Percentiles rank a stretch among this genome's conserved stretches.
phyloP scores from a whole-genome alignment of 2,797 vertebrate genomes.

The Notolepis coatsorum region DNA sequence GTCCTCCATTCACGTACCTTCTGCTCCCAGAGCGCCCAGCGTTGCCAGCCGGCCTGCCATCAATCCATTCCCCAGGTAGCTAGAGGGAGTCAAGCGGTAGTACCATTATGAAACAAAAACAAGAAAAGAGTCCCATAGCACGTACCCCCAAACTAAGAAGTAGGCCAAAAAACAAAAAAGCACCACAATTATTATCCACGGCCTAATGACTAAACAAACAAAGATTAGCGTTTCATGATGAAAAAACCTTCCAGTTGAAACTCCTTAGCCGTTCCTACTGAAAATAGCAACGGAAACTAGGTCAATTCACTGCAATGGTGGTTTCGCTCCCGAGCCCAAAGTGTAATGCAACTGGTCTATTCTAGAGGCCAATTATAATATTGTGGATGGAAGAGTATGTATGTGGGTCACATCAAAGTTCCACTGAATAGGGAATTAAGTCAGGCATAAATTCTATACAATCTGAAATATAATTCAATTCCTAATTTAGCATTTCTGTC shows the following conservation, averaged over 20 bases:
- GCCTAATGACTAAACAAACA: not conserved
- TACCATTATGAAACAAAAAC: conserved; percentile 16
- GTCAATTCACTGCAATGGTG: conserved; percentile 9
- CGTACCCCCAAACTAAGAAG: conserved; percentile 27
- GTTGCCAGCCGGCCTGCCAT: conserved; percentile 92
- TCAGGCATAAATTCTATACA: not conserved
- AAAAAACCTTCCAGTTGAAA: not conserved
- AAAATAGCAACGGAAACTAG: conserved; percentile 12
- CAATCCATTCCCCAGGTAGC: conserved; percentile 95
- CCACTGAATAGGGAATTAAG: not conserved
- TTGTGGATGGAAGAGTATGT: not conserved
- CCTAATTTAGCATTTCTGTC: not conserved
- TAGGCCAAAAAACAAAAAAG: conserved; percentile 27
- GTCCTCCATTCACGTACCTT: conserved; percentile 81
- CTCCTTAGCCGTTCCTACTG: conserved; percentile 1
- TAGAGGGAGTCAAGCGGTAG: conserved; percentile 58
- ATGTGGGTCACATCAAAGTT: not conserved
- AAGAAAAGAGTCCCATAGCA: conserved; percentile 12
- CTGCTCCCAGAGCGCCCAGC: conserved; percentile 85
- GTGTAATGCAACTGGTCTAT: not conserved
- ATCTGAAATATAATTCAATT: not conserved
- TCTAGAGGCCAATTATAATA: conserved; percentile 10
- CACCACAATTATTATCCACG: not conserved
- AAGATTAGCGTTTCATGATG: conserved; percentile 2
- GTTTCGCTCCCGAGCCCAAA: not conserved